A percentile compares a stretch with the other conserved stretches of the same genome.
phyloP scores from a whole-genome alignment of 2,113 vertebrate genomes.

The Psammodynastes pulverulentus region DNA sequence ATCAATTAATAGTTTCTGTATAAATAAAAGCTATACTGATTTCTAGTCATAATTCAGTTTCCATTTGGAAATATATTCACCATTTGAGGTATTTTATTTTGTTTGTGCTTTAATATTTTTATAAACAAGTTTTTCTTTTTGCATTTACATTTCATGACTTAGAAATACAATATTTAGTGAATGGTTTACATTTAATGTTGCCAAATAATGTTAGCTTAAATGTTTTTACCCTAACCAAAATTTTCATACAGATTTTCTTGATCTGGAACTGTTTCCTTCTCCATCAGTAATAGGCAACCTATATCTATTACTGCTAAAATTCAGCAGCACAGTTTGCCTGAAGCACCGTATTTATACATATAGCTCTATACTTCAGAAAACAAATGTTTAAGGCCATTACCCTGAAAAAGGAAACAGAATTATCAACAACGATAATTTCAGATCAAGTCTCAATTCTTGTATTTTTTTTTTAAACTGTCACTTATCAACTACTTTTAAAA shows the following conservation, averaged over 20 bases:
- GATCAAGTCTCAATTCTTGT: background rate
- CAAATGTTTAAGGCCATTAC: background rate
- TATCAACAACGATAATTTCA: background rate
- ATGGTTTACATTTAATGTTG: background rate
- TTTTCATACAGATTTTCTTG: background rate
- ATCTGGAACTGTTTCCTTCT: background rate
- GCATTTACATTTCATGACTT: background rate
- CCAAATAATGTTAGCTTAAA: background rate
- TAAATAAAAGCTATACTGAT: background rate
- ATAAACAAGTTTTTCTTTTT: background rate
- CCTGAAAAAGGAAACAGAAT: background rate
- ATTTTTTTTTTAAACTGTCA: background rate
- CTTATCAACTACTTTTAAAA: conserved; percentile 27
- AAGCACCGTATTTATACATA: background rate
- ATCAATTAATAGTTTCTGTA: background rate
- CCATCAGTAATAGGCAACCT: background rate
- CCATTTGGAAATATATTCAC: background rate
- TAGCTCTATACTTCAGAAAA: background rate
- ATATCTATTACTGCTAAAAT: background rate
- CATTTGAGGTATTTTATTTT: background rate
- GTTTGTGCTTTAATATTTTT: background rate
- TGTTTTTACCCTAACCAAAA: background rate
- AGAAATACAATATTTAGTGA: background rate
- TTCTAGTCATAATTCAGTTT: background rate
- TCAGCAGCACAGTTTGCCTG: background rate